Percentiles rank a stretch among this genome's conserved stretches.
Conservation (phyloP, 2,888 invertebrate species). For the Hirtodrosophila confusa region DNA sequence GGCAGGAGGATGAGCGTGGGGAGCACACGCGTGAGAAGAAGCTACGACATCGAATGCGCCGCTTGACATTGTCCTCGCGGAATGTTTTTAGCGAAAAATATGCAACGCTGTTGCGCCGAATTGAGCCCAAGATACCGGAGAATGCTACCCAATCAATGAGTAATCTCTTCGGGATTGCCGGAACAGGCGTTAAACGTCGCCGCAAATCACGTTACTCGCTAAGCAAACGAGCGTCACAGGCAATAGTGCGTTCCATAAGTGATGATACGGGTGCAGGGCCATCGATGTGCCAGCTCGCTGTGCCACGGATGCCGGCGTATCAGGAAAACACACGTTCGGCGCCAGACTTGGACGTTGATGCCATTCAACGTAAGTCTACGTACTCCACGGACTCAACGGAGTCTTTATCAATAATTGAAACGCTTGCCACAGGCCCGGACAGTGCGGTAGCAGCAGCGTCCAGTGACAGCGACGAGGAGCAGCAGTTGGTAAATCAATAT, state of each 20-base stretch:
- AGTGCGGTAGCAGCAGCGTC: constrained; percentile 28
- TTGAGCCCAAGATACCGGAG: constrained; percentile 79
- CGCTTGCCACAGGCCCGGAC: constrained; percentile 49
- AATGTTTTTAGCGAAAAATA: constrained; percentile 87
- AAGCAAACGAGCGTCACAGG: constrained; percentile 41
- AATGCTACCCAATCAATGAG: constrained; percentile 85
- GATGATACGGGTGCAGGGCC: constrained; percentile 68
- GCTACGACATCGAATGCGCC: constrained; percentile 86
- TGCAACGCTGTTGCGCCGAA: constrained; percentile 86
- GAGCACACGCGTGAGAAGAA: constrained; percentile 84
- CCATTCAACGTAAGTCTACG: constrained; percentile 55
- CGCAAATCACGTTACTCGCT: constrained; percentile 57
- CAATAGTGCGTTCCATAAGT: constrained; percentile 80
- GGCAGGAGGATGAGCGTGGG: constrained; percentile 87
- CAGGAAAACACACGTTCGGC: constrained; percentile 75
- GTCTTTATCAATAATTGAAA: constrained; percentile 54
- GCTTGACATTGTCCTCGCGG: constrained; percentile 87
- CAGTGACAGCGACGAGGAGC: constrained; percentile 51
- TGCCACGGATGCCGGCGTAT: constrained; percentile 56
- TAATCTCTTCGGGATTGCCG: constrained; percentile 84
- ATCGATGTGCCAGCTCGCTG: constrained; percentile 46
- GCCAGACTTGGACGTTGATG: constrained; percentile 65
- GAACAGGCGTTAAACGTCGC: constrained; percentile 39
- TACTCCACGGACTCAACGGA: constrained; percentile 67
- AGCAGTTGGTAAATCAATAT: constrained; percentile 25